These are phyloP conservation scores for Drosophila rufa DNA, from an alignment of 1,140 invertebrate species.

Conservation along the genomic window DNA sequence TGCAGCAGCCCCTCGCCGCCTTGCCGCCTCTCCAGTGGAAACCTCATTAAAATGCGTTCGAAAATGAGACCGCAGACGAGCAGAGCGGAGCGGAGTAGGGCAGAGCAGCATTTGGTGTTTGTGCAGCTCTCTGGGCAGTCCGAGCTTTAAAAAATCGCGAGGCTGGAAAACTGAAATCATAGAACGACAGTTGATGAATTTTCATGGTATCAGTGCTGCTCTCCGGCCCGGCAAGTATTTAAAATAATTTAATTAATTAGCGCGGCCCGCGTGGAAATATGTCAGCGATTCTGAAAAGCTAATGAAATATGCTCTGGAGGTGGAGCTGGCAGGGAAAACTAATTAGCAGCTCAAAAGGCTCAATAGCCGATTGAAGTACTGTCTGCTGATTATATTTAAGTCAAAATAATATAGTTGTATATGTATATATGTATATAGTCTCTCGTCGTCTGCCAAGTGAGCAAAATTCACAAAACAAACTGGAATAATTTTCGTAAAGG, in stretches of 20 bases:
- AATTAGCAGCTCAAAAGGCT: conserved; percentile 30
- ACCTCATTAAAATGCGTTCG: conserved; percentile 77
- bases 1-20: conserved; percentile 22
- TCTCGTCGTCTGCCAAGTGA: neutral
- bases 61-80: conserved; percentile 43
- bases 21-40: conserved; percentile 27
- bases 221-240: conserved; percentile 30
- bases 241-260: conserved; percentile 50
- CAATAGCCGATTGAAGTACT: neutral
- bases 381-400: conserved; percentile 2
- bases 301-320: conserved; percentile 24
- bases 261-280: conserved; percentile 28
- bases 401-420: neutral
- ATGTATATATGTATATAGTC: neutral
- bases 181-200: conserved; percentile 68
- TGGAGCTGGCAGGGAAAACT: conserved; percentile 14
- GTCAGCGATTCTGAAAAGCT: conserved; percentile 43
- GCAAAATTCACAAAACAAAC: conserved; percentile 4
- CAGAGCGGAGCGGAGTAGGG: conserved; percentile 1
- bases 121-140: conserved; percentile 21
- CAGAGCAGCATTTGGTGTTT: conserved; percentile 30
- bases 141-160: conserved; percentile 30
- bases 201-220: conserved; percentile 28
- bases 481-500: conserved; percentile 10
- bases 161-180: conserved; percentile 50